Conservation (phyloP, 2,888 invertebrate species). For the Trissonchulus sp. region DNA sequence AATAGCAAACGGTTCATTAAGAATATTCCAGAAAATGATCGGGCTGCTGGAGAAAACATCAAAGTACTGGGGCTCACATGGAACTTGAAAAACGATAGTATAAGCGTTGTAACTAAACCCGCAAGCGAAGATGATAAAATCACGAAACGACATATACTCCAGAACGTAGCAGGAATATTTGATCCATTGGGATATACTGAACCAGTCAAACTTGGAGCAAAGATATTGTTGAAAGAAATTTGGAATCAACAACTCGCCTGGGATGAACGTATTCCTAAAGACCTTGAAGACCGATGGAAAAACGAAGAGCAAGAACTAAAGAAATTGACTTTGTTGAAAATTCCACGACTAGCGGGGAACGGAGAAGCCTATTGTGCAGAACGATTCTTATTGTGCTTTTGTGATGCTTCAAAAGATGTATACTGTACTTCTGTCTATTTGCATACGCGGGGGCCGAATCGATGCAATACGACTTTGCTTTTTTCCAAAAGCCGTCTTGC, state of each 20-base stretch:
- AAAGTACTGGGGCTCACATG: constrained; percentile 27
- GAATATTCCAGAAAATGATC: background rate
- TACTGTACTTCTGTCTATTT: too few relatives aligned
- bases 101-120: background rate
- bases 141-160: constrained; percentile 36
- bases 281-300: background rate
- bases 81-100: constrained; percentile 16
- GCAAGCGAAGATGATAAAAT: background rate
- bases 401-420: constrained; percentile 40
- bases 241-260: constrained; percentile 39
- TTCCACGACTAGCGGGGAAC: too few relatives aligned
- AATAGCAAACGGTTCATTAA: background rate
- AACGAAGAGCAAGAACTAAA: background rate
- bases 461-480: constrained; percentile 31
- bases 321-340: background rate
- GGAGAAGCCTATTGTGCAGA: too few relatives aligned
- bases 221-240: constrained; percentile 41
- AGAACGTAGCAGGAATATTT: constrained; percentile 34
- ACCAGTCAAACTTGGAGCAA: constrained; percentile 34
- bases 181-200: constrained; percentile 39
- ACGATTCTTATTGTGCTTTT: constrained; percentile 31
- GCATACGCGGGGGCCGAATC: too few relatives aligned
- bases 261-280: constrained; percentile 39
- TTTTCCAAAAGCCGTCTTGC: constrained; percentile 38
- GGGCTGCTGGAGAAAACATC: background rate